These are phyloP conservation scores for Mesochorus sp. DNA, from an alignment of 2,888 invertebrate genomes.

Conservation along the genomic window DNA sequence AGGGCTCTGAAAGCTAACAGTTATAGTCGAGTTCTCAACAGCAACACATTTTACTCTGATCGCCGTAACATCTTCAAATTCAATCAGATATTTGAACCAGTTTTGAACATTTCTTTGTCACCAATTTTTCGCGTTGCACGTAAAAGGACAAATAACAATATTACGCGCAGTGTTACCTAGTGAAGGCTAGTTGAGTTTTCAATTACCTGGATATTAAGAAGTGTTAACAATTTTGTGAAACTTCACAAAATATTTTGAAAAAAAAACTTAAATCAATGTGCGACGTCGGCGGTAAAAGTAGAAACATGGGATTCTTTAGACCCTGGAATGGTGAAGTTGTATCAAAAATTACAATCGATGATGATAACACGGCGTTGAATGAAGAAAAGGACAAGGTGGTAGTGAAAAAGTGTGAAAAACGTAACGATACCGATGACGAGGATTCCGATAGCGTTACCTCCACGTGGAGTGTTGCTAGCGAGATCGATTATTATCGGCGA, in stretches of 20 bases:
- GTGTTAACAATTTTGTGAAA: not conserved
- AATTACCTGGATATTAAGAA: too few species aligned
- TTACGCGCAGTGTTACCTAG: too few species aligned
- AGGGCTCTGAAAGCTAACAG: conserved; percentile 23
- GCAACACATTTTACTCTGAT: too few species aligned
- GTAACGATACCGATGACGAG: conserved; percentile 40
- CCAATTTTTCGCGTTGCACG: too few species aligned
- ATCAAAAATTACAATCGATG: conserved; percentile 11
- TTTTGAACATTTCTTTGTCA: too few species aligned
- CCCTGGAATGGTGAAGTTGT: conserved; percentile 68
- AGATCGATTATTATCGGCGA: not conserved
- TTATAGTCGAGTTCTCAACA: conserved; percentile 36
- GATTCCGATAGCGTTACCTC: conserved; percentile 49
- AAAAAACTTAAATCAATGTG: conserved; percentile 54
- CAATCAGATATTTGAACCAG: not conserved
- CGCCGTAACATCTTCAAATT: not conserved
- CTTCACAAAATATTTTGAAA: not conserved
- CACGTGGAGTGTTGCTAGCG: conserved; percentile 48
- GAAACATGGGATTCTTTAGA: conserved; percentile 70
- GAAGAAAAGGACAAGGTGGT: conserved; percentile 23
- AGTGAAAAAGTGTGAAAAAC: conserved; percentile 25
- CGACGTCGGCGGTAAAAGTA: conserved; percentile 52
- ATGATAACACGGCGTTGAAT: conserved; percentile 14
- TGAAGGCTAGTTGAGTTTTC: too few species aligned
- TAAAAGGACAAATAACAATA: too few species aligned